phyloP scores from a whole-genome alignment of 2,113 vertebrate genomes.

The Brachionichthys hirsutus region DNA sequence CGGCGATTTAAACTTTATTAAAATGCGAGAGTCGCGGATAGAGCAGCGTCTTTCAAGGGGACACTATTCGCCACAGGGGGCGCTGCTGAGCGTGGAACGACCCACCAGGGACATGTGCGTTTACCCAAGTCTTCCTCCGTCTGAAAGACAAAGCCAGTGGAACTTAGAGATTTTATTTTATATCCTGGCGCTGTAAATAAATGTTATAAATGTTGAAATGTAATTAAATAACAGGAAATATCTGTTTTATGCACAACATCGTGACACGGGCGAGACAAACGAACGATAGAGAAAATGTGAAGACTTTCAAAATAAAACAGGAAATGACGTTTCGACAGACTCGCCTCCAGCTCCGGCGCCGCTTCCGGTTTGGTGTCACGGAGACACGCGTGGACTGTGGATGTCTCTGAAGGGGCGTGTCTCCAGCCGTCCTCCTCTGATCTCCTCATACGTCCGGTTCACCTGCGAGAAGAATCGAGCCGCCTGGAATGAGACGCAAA shows the following conservation, averaged over 20 bases:
- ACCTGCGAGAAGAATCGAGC: constrained; percentile 9
- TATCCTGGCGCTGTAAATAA: too few species aligned
- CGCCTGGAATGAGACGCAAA: background rate
- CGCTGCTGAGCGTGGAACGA: background rate
- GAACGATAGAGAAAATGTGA: too few species aligned
- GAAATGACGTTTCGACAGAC: background rate
- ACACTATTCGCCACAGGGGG: background rate
- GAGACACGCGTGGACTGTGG: background rate
- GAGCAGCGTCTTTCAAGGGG: fast-evolving
- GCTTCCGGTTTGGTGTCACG: background rate
- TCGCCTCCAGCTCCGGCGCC: background rate
- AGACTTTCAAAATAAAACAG: too few species aligned
- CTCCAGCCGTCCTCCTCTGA: background rate
- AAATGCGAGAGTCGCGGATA: background rate
- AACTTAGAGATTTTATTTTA: too few species aligned
- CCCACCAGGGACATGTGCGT: background rate
- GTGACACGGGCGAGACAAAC: too few species aligned
- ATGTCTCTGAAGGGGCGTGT: background rate
- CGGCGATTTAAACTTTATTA: too few species aligned
- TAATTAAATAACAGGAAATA: too few species aligned
- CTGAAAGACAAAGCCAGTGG: background rate
- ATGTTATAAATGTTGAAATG: too few species aligned
- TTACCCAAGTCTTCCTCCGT: background rate
- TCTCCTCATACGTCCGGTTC: background rate
- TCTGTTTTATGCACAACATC: too few species aligned